phyloP scores from a whole-genome alignment of 2,888 invertebrate species.

The Tricholauxania praeusta region DNA sequence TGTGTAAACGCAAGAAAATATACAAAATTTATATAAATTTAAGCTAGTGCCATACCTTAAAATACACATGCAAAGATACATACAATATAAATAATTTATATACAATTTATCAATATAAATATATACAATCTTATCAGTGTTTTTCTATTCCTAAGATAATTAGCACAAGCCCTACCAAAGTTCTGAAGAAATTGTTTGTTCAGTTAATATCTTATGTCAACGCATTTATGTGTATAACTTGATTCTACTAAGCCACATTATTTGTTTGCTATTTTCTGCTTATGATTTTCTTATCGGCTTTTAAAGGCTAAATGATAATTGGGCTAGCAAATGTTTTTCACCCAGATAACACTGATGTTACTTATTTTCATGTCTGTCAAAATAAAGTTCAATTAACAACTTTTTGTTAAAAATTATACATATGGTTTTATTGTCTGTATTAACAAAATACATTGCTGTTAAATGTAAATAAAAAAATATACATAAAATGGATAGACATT shows the following conservation, averaged over 20 bases:
- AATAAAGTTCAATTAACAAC: background rate
- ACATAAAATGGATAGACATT: conserved; percentile 5
- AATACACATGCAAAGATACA: background rate
- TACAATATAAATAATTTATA: too few relatives aligned
- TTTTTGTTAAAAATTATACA: conserved; percentile 5
- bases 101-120: too few relatives aligned
- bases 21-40: conserved; percentile 31
- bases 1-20: conserved; percentile 64
- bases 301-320: background rate
- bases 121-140: too few relatives aligned
- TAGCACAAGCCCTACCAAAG: too few relatives aligned
- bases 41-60: conserved; percentile 5
- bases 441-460: conserved; percentile 16
- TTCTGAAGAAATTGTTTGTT: background rate
- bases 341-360: background rate
- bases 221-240: background rate
- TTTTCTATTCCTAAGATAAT: too few relatives aligned
- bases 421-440: background rate
- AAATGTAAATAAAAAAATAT: conserved; percentile 14
- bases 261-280: too few relatives aligned
- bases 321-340: conserved; percentile 1
- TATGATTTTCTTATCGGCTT: too few relatives aligned
- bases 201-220: background rate
- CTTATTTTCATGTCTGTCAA: background rate
- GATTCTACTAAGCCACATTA: background rate